A percentile compares a stretch with the other conserved stretches of the same genome.
Conservation (phyloP, 2,888 invertebrate species). For the Phragmatobia fuliginosa region DNA sequence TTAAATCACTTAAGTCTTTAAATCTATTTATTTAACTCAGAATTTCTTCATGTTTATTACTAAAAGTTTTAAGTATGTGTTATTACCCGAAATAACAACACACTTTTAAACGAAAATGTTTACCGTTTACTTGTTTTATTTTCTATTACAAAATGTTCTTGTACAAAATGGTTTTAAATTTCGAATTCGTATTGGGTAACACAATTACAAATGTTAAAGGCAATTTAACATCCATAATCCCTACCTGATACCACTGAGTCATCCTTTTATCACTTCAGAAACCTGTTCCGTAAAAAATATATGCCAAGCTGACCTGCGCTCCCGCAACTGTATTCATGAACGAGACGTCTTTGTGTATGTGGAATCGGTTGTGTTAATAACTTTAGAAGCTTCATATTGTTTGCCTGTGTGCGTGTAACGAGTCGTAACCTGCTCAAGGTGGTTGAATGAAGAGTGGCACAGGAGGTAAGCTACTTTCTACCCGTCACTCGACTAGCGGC, state of each 20-base stretch:
- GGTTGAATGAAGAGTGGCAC: conserved; percentile 83
- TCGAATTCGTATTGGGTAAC: conserved; percentile 8
- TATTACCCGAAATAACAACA: not conserved
- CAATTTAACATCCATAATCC: conserved; percentile 29
- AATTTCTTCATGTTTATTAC: not conserved
- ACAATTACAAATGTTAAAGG: conserved; percentile 20
- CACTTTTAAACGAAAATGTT: not conserved
- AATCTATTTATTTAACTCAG: not conserved
- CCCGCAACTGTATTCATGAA: conserved; percentile 61
- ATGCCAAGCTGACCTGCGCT: conserved; percentile 77
- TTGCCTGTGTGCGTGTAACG: conserved; percentile 69
- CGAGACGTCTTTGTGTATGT: conserved; percentile 55
- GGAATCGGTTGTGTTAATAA: conserved; percentile 47
- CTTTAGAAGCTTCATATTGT: conserved; percentile 51
- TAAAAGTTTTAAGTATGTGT: not conserved
- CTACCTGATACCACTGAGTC: conserved; percentile 68
- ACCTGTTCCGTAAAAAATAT: conserved; percentile 76
- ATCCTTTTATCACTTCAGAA: conserved; percentile 77
- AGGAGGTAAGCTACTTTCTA: conserved; percentile 85
- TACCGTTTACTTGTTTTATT: not conserved
- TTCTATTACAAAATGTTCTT: not conserved
- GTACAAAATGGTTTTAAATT: not conserved
- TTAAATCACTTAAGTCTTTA: conserved; percentile 2
- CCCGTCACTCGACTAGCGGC: conserved; percentile 63
- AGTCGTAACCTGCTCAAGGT: conserved; percentile 81